phyloP scores from a whole-genome alignment of 2,113 vertebrate species.

The Hippocampus barbouri region DNA sequence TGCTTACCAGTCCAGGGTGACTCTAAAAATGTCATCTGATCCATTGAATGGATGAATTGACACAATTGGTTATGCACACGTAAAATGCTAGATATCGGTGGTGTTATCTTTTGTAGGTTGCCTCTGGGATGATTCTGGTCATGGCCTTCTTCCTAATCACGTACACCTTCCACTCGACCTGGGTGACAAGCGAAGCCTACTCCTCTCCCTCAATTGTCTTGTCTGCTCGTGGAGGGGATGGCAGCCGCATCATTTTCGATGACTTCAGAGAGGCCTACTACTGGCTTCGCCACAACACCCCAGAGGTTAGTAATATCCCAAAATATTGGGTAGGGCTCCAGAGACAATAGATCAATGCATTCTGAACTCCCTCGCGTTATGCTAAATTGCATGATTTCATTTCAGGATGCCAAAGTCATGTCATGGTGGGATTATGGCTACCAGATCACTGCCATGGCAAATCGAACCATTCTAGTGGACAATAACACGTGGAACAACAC shows the following conservation, averaged over 20 bases:
- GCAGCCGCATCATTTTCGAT: constrained; percentile 96
- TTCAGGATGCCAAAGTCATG: constrained; percentile 97
- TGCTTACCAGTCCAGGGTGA: neutral
- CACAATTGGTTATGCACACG: neutral
- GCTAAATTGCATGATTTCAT: neutral
- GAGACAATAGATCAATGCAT: neutral
- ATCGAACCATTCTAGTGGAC: constrained; percentile 96
- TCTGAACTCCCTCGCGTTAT: neutral
- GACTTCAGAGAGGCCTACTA: constrained; percentile 99
- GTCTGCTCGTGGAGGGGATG: constrained; percentile 89
- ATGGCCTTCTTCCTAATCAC: constrained; percentile 99
- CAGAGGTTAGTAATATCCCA: constrained; percentile 75
- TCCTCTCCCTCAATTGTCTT: constrained; percentile 97
- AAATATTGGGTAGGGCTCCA: neutral
- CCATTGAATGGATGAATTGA: neutral
- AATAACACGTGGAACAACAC: constrained; percentile 99
- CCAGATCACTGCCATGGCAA: constrained; percentile 98
- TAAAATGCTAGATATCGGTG: neutral
- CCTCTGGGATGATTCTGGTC: constrained; percentile 97
- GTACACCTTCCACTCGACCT: constrained; percentile 98
- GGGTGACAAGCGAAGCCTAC: constrained; percentile 98
- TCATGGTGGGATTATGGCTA: constrained; percentile 99
- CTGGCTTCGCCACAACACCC: constrained; percentile 98
- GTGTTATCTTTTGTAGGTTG: constrained; percentile 75
- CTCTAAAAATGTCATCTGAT: neutral